phyloP scores from a whole-genome alignment of 2,113 vertebrate genomes.

The Sporophila hypoxantha region DNA sequence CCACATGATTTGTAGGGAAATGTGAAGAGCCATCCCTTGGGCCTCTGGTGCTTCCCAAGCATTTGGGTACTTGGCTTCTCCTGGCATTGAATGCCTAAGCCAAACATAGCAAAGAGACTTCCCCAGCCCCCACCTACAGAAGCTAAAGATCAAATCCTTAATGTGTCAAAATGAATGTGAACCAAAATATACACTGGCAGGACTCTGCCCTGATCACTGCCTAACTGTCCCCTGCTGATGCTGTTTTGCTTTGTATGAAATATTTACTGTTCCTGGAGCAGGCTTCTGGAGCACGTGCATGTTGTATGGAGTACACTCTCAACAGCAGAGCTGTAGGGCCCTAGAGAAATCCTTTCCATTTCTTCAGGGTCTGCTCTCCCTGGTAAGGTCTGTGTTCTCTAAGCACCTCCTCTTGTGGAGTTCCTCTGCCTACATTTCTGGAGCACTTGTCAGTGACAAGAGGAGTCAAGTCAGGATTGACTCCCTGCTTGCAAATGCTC shows the following conservation, averaged over 20 bases:
- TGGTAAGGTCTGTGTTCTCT: background rate
- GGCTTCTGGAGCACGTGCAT: background rate
- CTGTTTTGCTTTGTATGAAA: background rate
- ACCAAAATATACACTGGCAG: background rate
- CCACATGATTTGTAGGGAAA: background rate
- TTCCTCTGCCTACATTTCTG: background rate
- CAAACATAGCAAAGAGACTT: background rate
- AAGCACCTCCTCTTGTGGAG: background rate
- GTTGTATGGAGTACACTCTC: background rate
- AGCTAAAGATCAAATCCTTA: background rate
- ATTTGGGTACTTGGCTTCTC: background rate
- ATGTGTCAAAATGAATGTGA: background rate
- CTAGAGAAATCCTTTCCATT: background rate
- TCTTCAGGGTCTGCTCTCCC: background rate
- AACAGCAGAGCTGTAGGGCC: background rate
- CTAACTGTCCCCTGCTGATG: background rate
- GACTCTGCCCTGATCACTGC: background rate
- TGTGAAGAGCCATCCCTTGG: background rate
- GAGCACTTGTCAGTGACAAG: background rate
- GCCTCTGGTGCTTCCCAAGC: background rate
- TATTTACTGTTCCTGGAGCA: background rate
- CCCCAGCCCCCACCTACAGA: background rate
- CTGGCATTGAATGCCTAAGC: background rate
- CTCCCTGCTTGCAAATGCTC: background rate
- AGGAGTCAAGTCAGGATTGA: background rate